Evolutionary conservation across 2,113 vertebrate genomes (phyloP), one percentile per base, ranked within the genome.

Genomic region (Pollachius pollachius): DNA sequence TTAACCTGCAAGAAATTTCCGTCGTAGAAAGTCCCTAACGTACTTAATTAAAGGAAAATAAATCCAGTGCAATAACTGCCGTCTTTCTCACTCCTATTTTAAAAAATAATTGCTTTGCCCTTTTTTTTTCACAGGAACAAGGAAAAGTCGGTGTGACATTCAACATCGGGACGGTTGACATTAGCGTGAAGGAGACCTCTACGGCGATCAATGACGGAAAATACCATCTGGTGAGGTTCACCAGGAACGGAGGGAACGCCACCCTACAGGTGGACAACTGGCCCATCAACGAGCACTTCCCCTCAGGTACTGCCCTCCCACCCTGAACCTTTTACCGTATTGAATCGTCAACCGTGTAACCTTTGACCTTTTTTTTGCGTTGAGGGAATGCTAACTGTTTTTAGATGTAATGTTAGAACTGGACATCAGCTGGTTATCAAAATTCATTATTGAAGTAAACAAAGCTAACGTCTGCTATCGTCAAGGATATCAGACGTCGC

Each of bases 251-350:
- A 0, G 97, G 96, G 69, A 99, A 99, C 1, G 97, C 97, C 41
- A 99, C 96, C 0, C 91, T 99, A 41, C 97, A 99, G 89, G 96
- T 99, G 80, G 97, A 99, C 88, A 97, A 95, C 90, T 97, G 96
- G 96, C 94, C 96, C 0, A 88, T 97, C 85, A 99, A 98, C 34
- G 97, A 99, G 7, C 96, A 98, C 78, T 99, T 96, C 60, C 97
- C 97, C 34, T 92, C 96, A 97, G 97, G 97, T 99, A 94, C 60
- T 1, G 0, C 30, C 30, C 30, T 30, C 4, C 30, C 30, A 30
- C 30, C n/a, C 66, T 1, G 12, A 23, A 0, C 65, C 57, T 52
- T 52, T 8, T 59, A 7, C 3, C 68, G n/a, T 67, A 30, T 30
- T 30, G 3, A 30, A 30, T 30, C 30, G 0, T 67, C 5, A 56